Evolutionary conservation across 2,113 vertebrate genomes (phyloP).

Genomic region (Prionailurus bengalensis): DNA sequence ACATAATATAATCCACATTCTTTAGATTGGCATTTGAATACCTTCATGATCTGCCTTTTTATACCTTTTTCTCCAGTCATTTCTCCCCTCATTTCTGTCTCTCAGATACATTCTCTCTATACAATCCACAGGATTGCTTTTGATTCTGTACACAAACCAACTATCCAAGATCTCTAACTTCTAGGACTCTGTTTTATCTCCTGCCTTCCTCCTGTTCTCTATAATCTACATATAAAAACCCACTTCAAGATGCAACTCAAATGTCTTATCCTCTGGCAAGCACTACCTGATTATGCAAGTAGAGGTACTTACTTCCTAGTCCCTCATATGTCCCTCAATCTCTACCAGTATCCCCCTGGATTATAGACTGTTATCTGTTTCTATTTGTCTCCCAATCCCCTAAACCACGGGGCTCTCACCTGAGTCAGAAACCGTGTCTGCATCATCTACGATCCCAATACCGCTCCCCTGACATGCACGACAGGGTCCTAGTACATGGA

Average conservation of each 20-base stretch:
- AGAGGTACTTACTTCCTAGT: background rate
- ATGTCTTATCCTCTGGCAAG: background rate
- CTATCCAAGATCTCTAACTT: background rate
- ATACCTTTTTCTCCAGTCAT: background rate
- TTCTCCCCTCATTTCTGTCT: background rate
- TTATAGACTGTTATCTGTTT: background rate
- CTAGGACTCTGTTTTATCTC: background rate
- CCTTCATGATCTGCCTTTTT: background rate
- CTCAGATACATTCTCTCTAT: background rate
- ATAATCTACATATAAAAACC: background rate
- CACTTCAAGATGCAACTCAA: slow-evolving; percentile 35
- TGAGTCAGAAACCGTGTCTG: background rate
- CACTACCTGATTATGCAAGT: background rate
- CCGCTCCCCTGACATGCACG: background rate
- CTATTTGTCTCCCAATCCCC: background rate
- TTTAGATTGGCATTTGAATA: background rate
- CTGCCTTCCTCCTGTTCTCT: background rate
- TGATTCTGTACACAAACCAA: background rate
- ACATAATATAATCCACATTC: slow-evolving; percentile 11
- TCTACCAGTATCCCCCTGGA: background rate
- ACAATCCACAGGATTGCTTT: background rate
- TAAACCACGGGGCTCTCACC: background rate
- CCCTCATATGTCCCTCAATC: background rate
- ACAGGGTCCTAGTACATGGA: background rate
- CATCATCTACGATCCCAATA: background rate